Evolutionary conservation across 2,113 vertebrate genomes (phyloP).

Genomic region (Caretta caretta): DNA sequence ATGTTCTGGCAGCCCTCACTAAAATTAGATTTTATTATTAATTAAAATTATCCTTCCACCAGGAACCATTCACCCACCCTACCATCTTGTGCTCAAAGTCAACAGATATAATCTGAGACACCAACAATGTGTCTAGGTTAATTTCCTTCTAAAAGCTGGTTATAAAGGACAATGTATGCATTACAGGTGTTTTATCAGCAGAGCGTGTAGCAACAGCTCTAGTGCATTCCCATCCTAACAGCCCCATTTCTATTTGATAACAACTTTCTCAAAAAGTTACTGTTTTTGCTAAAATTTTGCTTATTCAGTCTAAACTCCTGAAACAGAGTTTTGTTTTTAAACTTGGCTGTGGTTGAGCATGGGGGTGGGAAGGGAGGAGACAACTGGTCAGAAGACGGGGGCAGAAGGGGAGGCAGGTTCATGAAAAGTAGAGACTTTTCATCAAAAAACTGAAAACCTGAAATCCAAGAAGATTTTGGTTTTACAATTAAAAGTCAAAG

Average conservation of each 20-base stretch:
- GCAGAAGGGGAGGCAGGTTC: neutral
- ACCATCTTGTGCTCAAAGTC: neutral
- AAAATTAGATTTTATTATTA: neutral
- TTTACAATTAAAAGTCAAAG: neutral
- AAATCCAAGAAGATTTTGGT: neutral
- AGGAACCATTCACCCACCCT: neutral
- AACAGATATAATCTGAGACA: neutral
- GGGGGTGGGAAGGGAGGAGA: neutral
- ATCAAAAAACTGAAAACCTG: conserved; percentile 31
- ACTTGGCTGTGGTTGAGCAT: neutral
- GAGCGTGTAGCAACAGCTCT: neutral
- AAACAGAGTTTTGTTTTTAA: conserved; percentile 58
- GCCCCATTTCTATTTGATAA: conserved; percentile 3
- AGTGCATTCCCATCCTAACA: neutral
- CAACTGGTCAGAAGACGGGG: conserved; percentile 46
- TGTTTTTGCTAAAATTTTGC: conserved; percentile 16
- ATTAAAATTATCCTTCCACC: neutral
- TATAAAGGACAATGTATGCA: neutral
- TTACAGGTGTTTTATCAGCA: neutral
- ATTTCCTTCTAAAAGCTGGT: neutral
- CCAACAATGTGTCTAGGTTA: neutral
- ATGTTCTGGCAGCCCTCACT: neutral
- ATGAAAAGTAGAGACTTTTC: neutral
- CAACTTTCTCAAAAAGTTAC: conserved; percentile 8
- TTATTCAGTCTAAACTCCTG: conserved; percentile 25